Evolutionary conservation across 2,797 vertebrate species (phyloP), one percentile per base, ranked within the genome.

Genomic region (Chrosomus eos): DNA sequence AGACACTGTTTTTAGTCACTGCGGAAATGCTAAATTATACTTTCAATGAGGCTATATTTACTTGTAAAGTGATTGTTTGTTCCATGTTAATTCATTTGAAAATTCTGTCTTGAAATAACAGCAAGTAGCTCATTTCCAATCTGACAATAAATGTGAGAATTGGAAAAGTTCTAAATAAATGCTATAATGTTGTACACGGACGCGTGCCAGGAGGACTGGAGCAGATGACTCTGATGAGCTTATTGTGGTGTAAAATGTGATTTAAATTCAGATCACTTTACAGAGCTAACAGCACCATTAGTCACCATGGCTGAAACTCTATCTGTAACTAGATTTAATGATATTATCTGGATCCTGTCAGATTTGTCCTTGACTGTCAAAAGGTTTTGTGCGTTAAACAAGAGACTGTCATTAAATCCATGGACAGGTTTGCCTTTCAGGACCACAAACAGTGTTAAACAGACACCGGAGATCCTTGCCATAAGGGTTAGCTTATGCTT

Each of bases 341-440:
- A 88, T 84, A 92, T 92, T 92, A 93, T 92, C 90, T 88, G 89
- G 84, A 87, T 91, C 89, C 89, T 90, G 90, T 90, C 88, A 90
- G 81, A 90, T 86, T 90, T 85, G 89, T 92, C 86, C 87, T 87
- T 79, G 81, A 91, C 86, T 55, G 92, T 91, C 90, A 88, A 90
- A 92, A 91, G 92, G 91, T 92, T 53, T 67, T 77, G n/a, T 28
- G 40, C 88, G 90, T 89, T 70, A 70, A 82, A 60, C n/a, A 60
- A 77, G 51, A 86, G 18, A 75, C 88, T 88, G 89, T 89, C 88
- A 92, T 93, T 92, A 92, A 91, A 94, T 93, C 91, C 86, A 45
- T 81, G 89, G 91, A 91, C 92, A 93, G 91, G 88, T 91, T 91
- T 92, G 89, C 87, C 85, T 71, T 73, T 62, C 16, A 78, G 51